Percentiles rank a stretch among this genome's conserved stretches.
Conservation (phyloP, 2,113 vertebrate genomes). For the Gyps fulvus region DNA sequence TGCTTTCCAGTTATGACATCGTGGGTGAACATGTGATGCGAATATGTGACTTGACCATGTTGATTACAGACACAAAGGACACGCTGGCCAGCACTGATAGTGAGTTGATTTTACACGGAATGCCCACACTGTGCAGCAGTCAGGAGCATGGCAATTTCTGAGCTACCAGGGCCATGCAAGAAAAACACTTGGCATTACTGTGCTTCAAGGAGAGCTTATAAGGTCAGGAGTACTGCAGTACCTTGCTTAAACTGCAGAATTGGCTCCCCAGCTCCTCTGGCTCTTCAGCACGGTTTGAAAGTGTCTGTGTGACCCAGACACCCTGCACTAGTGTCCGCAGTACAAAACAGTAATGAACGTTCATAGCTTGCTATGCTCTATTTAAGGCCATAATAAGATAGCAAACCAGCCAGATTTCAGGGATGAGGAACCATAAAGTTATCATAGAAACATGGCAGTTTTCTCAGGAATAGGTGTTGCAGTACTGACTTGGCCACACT, state of each 20-base stretch:
- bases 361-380: neutral
- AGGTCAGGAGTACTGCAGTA: neutral
- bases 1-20: neutral
- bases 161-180: neutral
- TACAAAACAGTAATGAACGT: neutral
- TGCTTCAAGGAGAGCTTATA: neutral
- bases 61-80: neutral
- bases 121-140: neutral
- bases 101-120: neutral
- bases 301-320: neutral
- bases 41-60: neutral
- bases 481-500: neutral
- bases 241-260: neutral
- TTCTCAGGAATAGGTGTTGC: neutral
- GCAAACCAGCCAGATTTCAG: neutral
- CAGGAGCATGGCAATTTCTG: neutral
- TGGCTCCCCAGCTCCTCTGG: neutral
- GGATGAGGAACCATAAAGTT: neutral
- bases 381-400: neutral
- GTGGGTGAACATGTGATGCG: neutral
- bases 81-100: neutral
- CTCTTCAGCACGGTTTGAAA: neutral
- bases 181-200: rapidly evolving
- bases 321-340: neutral
- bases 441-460: neutral